Conservation (phyloP, 2,797 vertebrate genomes). For the Capromys pilorides region DNA sequence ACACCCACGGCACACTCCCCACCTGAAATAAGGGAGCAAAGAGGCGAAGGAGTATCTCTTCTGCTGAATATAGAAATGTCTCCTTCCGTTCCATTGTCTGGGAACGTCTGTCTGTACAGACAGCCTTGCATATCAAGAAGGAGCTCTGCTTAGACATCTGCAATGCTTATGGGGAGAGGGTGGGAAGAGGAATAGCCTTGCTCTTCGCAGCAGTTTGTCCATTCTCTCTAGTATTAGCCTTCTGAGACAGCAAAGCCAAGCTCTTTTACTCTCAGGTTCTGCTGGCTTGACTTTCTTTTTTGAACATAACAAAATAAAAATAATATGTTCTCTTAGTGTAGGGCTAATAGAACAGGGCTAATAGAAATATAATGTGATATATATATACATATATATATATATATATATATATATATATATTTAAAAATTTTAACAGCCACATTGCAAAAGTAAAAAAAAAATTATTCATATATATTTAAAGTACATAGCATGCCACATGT, state of each 20-base stretch:
- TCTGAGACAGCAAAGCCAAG: background rate
- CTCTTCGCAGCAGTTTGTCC: background rate
- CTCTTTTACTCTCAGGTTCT: background rate
- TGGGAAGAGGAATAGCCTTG: background rate
- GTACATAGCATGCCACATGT: background rate
- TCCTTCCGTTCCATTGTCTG: background rate
- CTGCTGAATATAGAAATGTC: background rate
- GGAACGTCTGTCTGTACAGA: background rate
- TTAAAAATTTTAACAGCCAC: background rate
- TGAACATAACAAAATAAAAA: constrained; percentile 24
- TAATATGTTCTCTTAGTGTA: constrained; percentile 17
- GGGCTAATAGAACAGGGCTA: background rate
- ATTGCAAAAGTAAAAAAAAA: constrained; percentile 35
- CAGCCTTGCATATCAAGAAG: background rate
- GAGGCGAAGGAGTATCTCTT: background rate
- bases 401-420: background rate
- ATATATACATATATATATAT: background rate
- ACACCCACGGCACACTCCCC: background rate
- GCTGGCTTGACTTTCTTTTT: constrained; percentile 37
- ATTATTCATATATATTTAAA: background rate
- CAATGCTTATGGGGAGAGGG: background rate
- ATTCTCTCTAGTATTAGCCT: background rate
- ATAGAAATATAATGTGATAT: background rate
- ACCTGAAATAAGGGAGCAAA: background rate
- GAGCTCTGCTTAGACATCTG: background rate